Evolutionary conservation across 2,888 invertebrate species (phyloP).

Genomic region (Spodoptera exigua): DNA sequence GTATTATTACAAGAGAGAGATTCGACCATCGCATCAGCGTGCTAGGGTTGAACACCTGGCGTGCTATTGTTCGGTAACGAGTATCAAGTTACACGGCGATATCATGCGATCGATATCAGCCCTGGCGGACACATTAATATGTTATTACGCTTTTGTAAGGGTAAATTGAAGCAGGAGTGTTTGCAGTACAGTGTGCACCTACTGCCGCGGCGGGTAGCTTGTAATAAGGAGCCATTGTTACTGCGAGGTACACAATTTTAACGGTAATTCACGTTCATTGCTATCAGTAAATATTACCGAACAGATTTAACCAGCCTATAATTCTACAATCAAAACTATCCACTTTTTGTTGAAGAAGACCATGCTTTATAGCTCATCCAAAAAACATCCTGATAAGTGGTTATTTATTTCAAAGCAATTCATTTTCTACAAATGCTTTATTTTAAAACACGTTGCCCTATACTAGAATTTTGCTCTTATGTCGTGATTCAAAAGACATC

Average conservation of each 20-base stretch:
- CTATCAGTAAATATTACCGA: too few relatives aligned
- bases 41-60: conserved; percentile 62
- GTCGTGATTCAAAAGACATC: too few relatives aligned
- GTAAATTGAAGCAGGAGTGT: conserved; percentile 37
- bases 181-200: conserved; percentile 9
- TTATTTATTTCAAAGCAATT: too few relatives aligned
- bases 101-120: conserved; percentile 55
- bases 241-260: background rate
- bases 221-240: conserved; percentile 21
- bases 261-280: too few relatives aligned
- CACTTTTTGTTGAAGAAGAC: too few relatives aligned
- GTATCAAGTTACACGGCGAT: conserved; percentile 54
- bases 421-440: too few relatives aligned
- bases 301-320: too few relatives aligned
- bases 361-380: too few relatives aligned
- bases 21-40: conserved; percentile 49
- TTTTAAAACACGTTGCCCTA: too few relatives aligned
- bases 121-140: conserved; percentile 54
- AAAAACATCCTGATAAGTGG: too few relatives aligned
- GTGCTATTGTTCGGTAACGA: conserved; percentile 57
- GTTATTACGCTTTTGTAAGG: conserved; percentile 56
- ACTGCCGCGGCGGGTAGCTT: background rate
- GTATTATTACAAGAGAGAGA: conserved; percentile 55
- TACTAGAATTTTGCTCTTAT: too few relatives aligned
- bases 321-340: too few relatives aligned